A percentile compares a stretch with the other conserved stretches of the same genome.
Conservation (phyloP, 2,888 invertebrate species). For the Phyllotreta cruciferae region DNA sequence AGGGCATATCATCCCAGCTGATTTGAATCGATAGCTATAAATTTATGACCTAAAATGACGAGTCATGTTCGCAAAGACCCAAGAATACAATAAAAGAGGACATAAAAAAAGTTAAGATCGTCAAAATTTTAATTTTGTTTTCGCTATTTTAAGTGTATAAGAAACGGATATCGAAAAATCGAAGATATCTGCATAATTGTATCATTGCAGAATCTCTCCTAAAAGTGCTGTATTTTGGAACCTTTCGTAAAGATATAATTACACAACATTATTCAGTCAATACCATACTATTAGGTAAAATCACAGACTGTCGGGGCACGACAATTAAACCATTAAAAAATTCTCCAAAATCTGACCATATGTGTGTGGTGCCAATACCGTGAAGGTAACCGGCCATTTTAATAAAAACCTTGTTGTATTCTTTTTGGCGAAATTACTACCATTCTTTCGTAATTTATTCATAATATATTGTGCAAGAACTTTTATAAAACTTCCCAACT, state of each 20-base stretch:
- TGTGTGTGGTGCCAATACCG: conserved; percentile 31
- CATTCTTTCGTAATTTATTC: conserved; percentile 42
- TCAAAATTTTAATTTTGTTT: too few species aligned
- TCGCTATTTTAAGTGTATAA: too few species aligned
- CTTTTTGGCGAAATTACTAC: conserved; percentile 41
- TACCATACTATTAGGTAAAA: conserved; percentile 27
- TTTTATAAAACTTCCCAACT: conserved; percentile 34
- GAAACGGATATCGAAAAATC: background rate
- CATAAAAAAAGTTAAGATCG: too few species aligned
- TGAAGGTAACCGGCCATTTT: conserved; percentile 28
- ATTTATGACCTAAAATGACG: too few species aligned
- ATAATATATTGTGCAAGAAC: conserved; percentile 38
- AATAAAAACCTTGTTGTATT: conserved; percentile 32
- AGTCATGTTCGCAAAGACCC: too few species aligned
- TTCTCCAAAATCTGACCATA: conserved; percentile 33
- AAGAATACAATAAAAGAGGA: too few species aligned
- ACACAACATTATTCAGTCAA: conserved; percentile 22
- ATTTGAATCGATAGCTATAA: too few species aligned
- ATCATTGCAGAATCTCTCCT: background rate
- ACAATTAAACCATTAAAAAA: conserved; percentile 40
- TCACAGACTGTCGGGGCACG: conserved; percentile 26
- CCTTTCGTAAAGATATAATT: conserved; percentile 14
- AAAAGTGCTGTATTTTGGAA: too few species aligned
- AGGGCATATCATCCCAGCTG: too few species aligned
- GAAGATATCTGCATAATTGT: conserved; percentile 7